Conservation (phyloP, 30 jellyfish, hydroid and myxozoan genomes). For the Calvadosia cruxmelitensis region DNA sequence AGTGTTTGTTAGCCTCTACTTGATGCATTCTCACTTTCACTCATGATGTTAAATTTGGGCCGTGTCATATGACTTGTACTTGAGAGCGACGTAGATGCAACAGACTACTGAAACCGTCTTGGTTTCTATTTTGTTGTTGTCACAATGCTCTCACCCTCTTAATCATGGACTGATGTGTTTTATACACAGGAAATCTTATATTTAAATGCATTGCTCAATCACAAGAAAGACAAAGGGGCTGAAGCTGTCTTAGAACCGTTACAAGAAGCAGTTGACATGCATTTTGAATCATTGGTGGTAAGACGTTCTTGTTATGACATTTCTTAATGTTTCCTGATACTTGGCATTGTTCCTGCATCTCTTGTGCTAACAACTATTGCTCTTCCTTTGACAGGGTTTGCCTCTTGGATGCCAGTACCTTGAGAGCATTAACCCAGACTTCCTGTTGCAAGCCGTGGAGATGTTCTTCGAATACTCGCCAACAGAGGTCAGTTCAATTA, state of each 20-base stretch:
- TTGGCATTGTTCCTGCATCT: background rate
- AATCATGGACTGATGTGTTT: background rate
- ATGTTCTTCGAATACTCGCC: slow-evolving; percentile 78
- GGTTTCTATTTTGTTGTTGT: too few species aligned
- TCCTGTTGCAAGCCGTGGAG: slow-evolving; percentile 58
- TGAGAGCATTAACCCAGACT: slow-evolving; percentile 81
- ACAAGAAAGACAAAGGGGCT: slow-evolving; percentile 63
- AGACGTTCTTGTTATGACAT: background rate
- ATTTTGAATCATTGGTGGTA: slow-evolving; percentile 54
- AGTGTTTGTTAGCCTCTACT: too few species aligned
- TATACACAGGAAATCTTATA: slow-evolving; percentile 51
- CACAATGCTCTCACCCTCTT: too few species aligned
- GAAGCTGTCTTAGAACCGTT: slow-evolving; percentile 51
- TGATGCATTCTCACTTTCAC: too few species aligned
- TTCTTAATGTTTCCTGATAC: background rate
- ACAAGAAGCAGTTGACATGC: slow-evolving; percentile 77
- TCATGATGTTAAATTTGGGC: too few species aligned
- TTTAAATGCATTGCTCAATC: slow-evolving; percentile 58
- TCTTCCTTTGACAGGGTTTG: too few species aligned
- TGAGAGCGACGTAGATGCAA: too few species aligned
- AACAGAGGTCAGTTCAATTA: slow-evolving; percentile 43
- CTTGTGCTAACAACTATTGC: too few species aligned
- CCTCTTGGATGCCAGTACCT: slow-evolving; percentile 79
- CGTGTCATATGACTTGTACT: too few species aligned
- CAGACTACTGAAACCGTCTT: too few species aligned